These are phyloP conservation scores for Propithecus perrieri DNA, from an alignment of 2,797 vertebrate species.

Conservation along the genomic window DNA sequence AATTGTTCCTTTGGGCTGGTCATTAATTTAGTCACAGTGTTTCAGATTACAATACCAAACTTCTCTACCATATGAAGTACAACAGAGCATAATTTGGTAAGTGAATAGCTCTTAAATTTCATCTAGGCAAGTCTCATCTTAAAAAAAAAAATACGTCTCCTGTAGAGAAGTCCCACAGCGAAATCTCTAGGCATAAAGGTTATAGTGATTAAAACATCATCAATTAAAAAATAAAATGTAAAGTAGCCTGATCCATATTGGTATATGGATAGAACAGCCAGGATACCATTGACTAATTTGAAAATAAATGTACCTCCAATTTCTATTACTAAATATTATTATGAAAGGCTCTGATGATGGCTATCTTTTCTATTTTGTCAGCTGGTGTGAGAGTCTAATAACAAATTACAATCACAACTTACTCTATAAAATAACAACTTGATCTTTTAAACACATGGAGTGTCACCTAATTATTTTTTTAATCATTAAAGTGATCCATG, in stretches of 20 bases:
- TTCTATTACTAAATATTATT: neutral
- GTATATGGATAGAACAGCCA: neutral
- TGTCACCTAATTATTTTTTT: slow-evolving; percentile 73
- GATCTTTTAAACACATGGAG: slow-evolving; percentile 59
- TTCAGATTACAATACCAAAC: neutral
- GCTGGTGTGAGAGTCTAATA: slow-evolving; percentile 53
- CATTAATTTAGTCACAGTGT: neutral
- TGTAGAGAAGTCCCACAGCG: neutral
- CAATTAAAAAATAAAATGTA: slow-evolving; percentile 33
- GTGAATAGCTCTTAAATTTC: neutral
- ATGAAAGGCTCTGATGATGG: slow-evolving; percentile 17
- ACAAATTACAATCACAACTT: slow-evolving; percentile 67
- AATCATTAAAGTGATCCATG: slow-evolving; percentile 60
- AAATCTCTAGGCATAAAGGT: neutral
- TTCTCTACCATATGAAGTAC: neutral
- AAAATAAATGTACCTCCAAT: slow-evolving; percentile 23
- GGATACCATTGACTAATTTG: neutral
- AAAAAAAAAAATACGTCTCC: neutral
- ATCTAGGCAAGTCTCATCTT: neutral
- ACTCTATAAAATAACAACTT: slow-evolving; percentile 64
- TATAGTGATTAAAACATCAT: neutral
- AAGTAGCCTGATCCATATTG: neutral
- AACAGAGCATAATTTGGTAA: neutral
- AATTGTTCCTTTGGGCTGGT: neutral
- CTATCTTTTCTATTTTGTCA: slow-evolving; percentile 64